Base-by-base conservation (phyloP, 2,797 vertebrate species). In the Sus cebifrons region DNA sequence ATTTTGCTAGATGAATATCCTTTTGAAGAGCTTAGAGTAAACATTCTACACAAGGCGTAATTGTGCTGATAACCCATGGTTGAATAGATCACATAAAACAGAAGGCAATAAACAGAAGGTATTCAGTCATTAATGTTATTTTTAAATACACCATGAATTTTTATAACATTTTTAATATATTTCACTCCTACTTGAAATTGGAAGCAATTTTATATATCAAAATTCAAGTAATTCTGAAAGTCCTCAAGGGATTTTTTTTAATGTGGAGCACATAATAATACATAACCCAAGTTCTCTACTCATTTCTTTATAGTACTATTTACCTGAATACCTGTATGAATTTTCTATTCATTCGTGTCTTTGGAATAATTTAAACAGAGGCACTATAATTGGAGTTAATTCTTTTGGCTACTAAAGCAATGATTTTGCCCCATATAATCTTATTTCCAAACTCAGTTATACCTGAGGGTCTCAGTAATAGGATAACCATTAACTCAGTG, bases 21-120 rank as follows among this genome's bases (percentile, higher is more conserved):
- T 67, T 77, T 73, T 67, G 52, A 89, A 82, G 12, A 85, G 54
- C 27, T 87, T 91, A 83, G 20, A 93, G 58, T 91, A 88, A 84
- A 25, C 20, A 40, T 16, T 62, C 11, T 62, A 36, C 36, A 54
- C n/a, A 40, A 4, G 23, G 40, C 5, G 44, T 27, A 49, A 3
- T 5, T 78, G 40, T 68, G 18, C 67, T 84, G 36, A 62, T 29
- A 82, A 6, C 6, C 21, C 11, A 32, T 70, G n/a, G 11, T n/a
- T 70, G 40, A 60, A 54, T 54, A 70, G 13, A 86, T 44, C 8
- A 65, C 21, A 27, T 27, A 56, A 87, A 86, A 91, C 16, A 40
- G 13, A 81, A 73, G 25, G 17, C 3, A 20, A 10, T 77, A 65
- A 91, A 44, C 23, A 67, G 25, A 71, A 91, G 25, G 36, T 11